Evolutionary conservation across 2,888 invertebrate genomes (phyloP).

Genomic region (Rhagonycha fulva): DNA sequence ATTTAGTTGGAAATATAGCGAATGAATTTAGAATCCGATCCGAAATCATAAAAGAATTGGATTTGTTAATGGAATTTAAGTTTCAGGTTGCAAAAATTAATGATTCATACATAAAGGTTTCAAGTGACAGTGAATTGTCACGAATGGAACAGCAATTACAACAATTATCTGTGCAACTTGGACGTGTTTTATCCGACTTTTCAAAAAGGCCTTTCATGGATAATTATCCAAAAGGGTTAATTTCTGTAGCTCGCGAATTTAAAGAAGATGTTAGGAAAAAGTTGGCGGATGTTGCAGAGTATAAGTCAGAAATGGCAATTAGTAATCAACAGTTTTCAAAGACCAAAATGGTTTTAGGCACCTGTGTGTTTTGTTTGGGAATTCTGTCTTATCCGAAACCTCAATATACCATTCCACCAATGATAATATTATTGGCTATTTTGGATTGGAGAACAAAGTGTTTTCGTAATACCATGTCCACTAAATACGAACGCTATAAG

Average conservation of each 20-base stretch:
- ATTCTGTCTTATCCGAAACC: neutral
- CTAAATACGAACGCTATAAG: neutral
- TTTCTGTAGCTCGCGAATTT: neutral
- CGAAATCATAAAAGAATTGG: neutral
- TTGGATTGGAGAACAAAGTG: neutral
- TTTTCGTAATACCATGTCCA: neutral
- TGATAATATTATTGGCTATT: neutral
- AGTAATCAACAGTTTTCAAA: neutral
- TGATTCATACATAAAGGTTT: neutral
- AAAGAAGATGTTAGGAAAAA: neutral
- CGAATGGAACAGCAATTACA: neutral
- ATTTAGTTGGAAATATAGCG: neutral
- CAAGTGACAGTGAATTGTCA: neutral
- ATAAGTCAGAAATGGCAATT: neutral
- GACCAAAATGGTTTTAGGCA: neutral
- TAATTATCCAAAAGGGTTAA: neutral
- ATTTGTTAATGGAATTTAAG: neutral
- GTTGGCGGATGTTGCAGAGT: neutral
- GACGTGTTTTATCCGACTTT: neutral
- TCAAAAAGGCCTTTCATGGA: neutral
- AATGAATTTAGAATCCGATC: neutral
- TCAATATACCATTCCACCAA: neutral
- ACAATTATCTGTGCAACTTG: neutral
- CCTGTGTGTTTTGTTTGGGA: neutral
- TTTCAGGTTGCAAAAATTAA: neutral